Evolutionary conservation across 2,113 vertebrate genomes (phyloP).

Genomic region (Anhinga rufa): DNA sequence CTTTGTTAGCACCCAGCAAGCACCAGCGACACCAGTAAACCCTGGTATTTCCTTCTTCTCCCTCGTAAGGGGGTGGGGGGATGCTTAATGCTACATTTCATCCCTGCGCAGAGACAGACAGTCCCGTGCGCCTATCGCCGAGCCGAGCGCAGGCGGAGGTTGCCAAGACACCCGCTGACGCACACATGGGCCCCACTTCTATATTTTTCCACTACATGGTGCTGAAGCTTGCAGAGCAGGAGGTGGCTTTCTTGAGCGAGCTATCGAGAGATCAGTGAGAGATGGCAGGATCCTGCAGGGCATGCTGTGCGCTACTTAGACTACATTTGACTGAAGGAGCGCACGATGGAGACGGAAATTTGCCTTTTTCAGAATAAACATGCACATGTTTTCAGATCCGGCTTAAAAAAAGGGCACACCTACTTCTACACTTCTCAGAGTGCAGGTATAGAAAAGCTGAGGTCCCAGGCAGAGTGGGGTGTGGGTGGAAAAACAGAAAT

Average conservation of each 20-base stretch:
- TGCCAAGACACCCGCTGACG: constrained; percentile 59
- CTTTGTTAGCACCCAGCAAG: constrained; percentile 25
- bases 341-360: background rate
- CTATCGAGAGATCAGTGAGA: background rate
- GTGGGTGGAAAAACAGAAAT: background rate
- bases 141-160: constrained; percentile 9
- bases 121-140: background rate
- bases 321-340: fast-evolving
- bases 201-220: constrained; percentile 65
- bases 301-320: fast-evolving
- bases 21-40: background rate
- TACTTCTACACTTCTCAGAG: background rate
- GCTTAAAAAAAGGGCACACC: background rate
- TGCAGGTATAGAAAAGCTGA: background rate
- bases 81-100: background rate
- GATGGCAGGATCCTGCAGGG: background rate
- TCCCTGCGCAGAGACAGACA: background rate
- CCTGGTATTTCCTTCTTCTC: constrained; percentile 44
- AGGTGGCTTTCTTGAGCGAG: constrained; percentile 12
- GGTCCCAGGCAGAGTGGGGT: background rate
- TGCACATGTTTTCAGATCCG: fast-evolving
- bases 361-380: background rate
- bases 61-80: background rate
- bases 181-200: constrained; percentile 31
- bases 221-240: constrained; percentile 21